Conservation (phyloP, 2,888 invertebrate genomes). For the Julus scandinavius region DNA sequence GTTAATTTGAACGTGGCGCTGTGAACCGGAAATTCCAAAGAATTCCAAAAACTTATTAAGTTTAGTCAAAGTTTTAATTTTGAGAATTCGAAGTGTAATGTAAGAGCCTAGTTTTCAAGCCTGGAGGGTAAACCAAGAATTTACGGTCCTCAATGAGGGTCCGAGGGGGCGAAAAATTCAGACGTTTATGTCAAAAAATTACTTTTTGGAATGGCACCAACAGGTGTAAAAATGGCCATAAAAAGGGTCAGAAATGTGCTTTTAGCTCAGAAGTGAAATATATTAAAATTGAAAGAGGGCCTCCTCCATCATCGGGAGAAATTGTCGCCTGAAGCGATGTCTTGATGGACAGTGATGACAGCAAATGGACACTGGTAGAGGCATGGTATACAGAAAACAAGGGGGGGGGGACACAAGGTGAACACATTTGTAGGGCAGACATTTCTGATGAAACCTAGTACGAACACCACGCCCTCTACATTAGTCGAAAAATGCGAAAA, state of each 20-base stretch:
- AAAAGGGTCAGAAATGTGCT: not conserved
- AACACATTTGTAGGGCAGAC: not conserved
- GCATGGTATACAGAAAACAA: not conserved
- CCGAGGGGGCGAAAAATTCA: not conserved
- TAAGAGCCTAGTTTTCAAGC: not conserved
- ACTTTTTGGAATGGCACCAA: not conserved
- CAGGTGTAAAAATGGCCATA: slow-evolving; percentile 33
- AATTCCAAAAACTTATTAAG: not conserved
- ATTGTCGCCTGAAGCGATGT: not conserved
- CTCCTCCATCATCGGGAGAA: slow-evolving; percentile 2
- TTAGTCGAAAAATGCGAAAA: slow-evolving; percentile 34
- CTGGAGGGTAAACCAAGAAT: not conserved
- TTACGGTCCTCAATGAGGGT: not conserved
- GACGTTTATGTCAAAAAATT: slow-evolving; percentile 6
- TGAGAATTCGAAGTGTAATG: not conserved
- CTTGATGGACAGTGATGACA: slow-evolving; percentile 37
- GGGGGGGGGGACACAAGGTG: not conserved
- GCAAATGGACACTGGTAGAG: slow-evolving; percentile 5
- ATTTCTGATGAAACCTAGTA: not conserved
- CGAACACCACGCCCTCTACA: slow-evolving; percentile 6
- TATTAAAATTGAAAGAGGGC: not conserved
- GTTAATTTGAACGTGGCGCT: not conserved
- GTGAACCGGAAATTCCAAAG: not conserved
- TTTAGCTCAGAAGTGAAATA: not conserved
- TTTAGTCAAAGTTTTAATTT: slow-evolving; percentile 40